These are phyloP conservation scores for Oryzias celebensis DNA, from an alignment of 2,113 vertebrate genomes.

Conservation along the genomic window DNA sequence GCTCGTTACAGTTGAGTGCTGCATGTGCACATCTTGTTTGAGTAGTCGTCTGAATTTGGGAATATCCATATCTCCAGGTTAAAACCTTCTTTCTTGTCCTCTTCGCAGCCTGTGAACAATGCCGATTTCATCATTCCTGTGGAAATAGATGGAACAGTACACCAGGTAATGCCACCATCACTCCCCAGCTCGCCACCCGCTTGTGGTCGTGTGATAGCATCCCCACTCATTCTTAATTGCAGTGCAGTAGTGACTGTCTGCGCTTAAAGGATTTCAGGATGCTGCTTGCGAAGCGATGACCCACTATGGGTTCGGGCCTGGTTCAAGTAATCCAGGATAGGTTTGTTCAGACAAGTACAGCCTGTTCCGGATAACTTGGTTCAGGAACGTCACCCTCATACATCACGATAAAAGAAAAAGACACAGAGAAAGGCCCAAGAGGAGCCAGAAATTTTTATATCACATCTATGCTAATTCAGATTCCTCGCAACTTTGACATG, in stretches of 20 bases:
- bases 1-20: neutral
- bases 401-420: slow-evolving; percentile 8
- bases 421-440: slow-evolving; percentile 1
- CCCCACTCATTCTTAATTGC: neutral
- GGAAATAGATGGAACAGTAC: slow-evolving; percentile 89
- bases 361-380: slow-evolving; percentile 99
- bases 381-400: slow-evolving; percentile 80
- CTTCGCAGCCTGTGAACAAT: slow-evolving; percentile 89
- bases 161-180: slow-evolving; percentile 80
- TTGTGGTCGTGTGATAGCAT: neutral
- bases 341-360: slow-evolving; percentile 89
- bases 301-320: slow-evolving; percentile 77
- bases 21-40: neutral
- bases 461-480: neutral
- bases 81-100: neutral
- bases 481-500: neutral
- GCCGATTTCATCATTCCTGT: slow-evolving; percentile 96
- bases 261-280: slow-evolving; percentile 10
- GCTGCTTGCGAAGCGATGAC: slow-evolving; percentile 15
- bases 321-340: slow-evolving; percentile 99
- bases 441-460: neutral
- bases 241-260: neutral
- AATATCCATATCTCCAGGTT: neutral
- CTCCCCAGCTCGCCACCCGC: neutral
- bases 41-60: slow-evolving; percentile 3